These are phyloP conservation scores for Asteroscopus sphinx DNA, from an alignment of 2,888 invertebrate species.

Conservation along the genomic window DNA sequence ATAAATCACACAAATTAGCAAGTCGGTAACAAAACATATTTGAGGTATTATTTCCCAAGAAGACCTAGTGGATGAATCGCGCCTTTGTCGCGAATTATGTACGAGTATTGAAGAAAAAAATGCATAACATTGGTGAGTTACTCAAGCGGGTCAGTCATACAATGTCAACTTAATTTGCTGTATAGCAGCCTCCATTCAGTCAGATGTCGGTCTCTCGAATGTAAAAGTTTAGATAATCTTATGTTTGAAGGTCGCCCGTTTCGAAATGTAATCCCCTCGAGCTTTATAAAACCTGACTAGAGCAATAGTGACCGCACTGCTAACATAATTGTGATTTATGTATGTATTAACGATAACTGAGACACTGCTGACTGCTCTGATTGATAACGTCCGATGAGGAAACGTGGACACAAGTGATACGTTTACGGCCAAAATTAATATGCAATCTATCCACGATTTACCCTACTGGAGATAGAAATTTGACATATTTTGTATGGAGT, in stretches of 20 bases:
- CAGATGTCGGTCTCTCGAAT: slow-evolving; percentile 69
- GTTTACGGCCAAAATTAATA: too few relatives aligned
- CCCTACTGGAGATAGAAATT: too few relatives aligned
- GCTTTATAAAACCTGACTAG: slow-evolving; percentile 69
- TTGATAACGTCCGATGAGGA: slow-evolving; percentile 11
- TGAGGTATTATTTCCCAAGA: slow-evolving; percentile 41
- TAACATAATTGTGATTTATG: slow-evolving; percentile 57
- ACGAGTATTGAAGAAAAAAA: slow-evolving; percentile 56
- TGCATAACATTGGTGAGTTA: slow-evolving; percentile 61
- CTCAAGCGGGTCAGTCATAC: slow-evolving; percentile 67
- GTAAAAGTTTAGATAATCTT: slow-evolving; percentile 84
- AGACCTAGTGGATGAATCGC: slow-evolving; percentile 33
- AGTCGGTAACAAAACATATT: slow-evolving; percentile 29
- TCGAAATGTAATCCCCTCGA: slow-evolving; percentile 80
- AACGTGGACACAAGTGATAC: neutral
- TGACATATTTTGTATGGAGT: too few relatives aligned
- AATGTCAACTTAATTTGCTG: slow-evolving; percentile 75
- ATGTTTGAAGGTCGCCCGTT: slow-evolving; percentile 79
- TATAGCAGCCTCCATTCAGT: slow-evolving; percentile 71
- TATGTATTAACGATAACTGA: slow-evolving; percentile 31
- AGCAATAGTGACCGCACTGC: slow-evolving; percentile 37
- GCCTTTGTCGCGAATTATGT: slow-evolving; percentile 50
- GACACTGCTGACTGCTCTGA: slow-evolving; percentile 12
- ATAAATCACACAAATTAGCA: slow-evolving; percentile 51
- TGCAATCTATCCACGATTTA: too few relatives aligned